These are phyloP conservation scores for Prunella himalayana DNA, from an alignment of 2,113 vertebrate species.

Conservation along the genomic window DNA sequence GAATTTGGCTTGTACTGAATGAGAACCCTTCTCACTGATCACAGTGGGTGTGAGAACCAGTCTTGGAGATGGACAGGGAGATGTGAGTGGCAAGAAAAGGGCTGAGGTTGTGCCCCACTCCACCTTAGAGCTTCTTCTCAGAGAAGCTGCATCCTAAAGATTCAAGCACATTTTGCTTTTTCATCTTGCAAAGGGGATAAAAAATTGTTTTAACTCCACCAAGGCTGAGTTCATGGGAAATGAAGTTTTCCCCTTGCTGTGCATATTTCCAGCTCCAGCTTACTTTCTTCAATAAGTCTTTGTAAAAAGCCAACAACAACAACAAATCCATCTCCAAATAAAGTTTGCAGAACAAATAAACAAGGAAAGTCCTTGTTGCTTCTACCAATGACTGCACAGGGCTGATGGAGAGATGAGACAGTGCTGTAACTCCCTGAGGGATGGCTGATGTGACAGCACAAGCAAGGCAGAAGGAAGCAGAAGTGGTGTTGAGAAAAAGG, in stretches of 20 bases:
- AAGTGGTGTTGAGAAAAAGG: neutral
- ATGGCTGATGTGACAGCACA: neutral
- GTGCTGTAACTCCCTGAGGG: neutral
- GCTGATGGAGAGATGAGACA: neutral
- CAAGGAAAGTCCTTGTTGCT: neutral
- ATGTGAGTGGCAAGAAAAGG: neutral
- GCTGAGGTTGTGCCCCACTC: neutral
- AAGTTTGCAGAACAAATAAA: neutral
- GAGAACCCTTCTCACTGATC: neutral
- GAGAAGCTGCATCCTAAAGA: neutral
- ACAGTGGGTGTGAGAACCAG: fast-evolving
- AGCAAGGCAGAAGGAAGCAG: neutral
- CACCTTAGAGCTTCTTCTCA: neutral
- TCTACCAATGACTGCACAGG: neutral
- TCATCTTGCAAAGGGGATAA: no score
- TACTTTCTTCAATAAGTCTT: neutral
- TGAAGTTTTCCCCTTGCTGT: neutral
- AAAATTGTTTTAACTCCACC: neutral
- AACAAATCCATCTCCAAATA: neutral
- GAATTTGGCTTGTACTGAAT: neutral
- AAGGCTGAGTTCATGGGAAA: neutral
- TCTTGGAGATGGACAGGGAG: neutral
- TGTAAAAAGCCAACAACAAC: neutral
- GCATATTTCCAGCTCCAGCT: neutral
- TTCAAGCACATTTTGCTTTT: neutral